Conservation (phyloP, 2,113 vertebrate genomes). For the Antechinus stuartii region DNA sequence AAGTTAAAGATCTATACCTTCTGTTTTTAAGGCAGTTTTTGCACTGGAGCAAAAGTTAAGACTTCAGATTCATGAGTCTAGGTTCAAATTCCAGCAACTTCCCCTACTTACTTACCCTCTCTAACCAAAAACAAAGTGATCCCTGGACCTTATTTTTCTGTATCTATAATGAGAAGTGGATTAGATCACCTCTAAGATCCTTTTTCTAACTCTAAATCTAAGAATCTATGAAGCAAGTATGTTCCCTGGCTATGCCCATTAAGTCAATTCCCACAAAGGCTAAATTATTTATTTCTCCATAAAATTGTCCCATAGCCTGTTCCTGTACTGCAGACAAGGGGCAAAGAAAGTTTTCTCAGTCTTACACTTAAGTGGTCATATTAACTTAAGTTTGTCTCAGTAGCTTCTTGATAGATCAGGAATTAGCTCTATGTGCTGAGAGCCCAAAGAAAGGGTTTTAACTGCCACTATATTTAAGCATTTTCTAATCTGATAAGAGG, state of each 20-base stretch:
- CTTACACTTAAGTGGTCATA: not conserved
- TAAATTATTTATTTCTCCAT: not conserved
- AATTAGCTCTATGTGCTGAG: not conserved
- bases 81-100: not conserved
- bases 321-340: not conserved
- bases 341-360: not conserved
- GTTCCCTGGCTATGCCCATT: not conserved
- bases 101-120: not conserved
- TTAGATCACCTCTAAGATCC: not conserved
- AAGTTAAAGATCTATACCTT: conserved; percentile 15
- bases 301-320: not conserved
- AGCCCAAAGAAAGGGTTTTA: not conserved
- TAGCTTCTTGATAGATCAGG: not conserved
- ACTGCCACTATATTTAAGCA: not conserved
- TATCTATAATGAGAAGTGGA: not conserved
- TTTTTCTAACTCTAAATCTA: not conserved
- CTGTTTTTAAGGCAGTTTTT: not conserved
- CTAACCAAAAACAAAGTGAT: not conserved
- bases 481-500: not conserved
- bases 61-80: too few relatives aligned
- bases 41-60: too few relatives aligned
- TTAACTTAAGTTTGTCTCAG: not conserved
- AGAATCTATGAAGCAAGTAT: not conserved
- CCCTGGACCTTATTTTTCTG: not conserved
- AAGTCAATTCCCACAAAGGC: not conserved